Base-by-base conservation (phyloP, 1,140 invertebrate species). In the Cydia pomonella region DNA sequence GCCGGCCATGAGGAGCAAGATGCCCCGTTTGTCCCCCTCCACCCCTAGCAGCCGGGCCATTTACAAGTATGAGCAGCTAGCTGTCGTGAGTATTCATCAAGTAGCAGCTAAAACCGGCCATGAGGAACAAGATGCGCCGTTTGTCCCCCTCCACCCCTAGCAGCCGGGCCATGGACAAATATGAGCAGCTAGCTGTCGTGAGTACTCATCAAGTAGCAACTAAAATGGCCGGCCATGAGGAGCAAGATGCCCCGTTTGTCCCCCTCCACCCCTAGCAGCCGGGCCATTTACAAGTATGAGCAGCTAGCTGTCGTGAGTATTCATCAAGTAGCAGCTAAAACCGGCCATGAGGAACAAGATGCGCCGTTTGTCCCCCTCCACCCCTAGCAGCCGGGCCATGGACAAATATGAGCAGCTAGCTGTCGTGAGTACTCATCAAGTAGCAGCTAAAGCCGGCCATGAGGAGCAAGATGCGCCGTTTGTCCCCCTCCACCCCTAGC, bases 61-160 rank as follows among this genome's bases (percentile, higher is more conserved):
- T 89, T 94, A 94, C 76, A 94, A 94, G 84, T 95, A 95, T 84
- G 94, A 95, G 77, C 94, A 94, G 84, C 81, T 95, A 63, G 83
- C 93, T 66, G 95, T 97, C 93, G 96, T 92, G 23, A 91, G 87
- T 83, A 9, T 44, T n/a, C 12, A 23, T 38, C 64, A 18, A 25
- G 27, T 38, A 29, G 2, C 21, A 50, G 63, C 79, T 72, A 78
- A 78, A 47, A 84, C 62, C 33, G 63, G 44, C 9, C 18, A 74
- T 73, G 27, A 76, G 18, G 53, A 83, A 84, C 53, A 50, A 50
- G 84, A 76, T 79, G 71, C 84, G 79, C 41, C 82, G 80, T 62
- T 78, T 84, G 41, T 88, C 85, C 2, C 86, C 87, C 0, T 84
- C 85, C 27, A 87, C 90, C 79, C 85, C 88, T 88, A 87, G 80